Conservation (phyloP, 2,888 invertebrate genomes). For the Lydus trimaculatus region DNA sequence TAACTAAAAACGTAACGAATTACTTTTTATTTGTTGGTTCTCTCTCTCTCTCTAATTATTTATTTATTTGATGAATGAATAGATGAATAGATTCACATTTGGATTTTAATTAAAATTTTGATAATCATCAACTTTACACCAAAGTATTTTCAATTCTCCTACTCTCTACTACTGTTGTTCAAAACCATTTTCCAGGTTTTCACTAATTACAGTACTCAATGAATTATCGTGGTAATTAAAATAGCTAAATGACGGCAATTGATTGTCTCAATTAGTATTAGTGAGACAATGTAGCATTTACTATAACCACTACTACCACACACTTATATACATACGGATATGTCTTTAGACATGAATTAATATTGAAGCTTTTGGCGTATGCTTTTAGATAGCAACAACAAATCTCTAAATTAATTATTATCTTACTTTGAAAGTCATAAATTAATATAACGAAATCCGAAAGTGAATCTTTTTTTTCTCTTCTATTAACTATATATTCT, state of each 20-base stretch:
- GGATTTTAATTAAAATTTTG: constrained; percentile 32
- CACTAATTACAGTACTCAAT: constrained; percentile 44
- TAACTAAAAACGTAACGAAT: constrained; percentile 43
- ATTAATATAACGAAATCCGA: neutral
- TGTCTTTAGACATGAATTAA: constrained; percentile 45
- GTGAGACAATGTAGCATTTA: constrained; percentile 50
- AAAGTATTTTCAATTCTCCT: neutral
- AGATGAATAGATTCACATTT: constrained; percentile 29
- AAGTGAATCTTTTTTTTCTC: neutral
- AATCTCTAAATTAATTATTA: constrained; percentile 55
- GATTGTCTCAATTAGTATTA: constrained; percentile 55
- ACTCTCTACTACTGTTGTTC: neutral
- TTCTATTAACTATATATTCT: too few relatives aligned
- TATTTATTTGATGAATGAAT: constrained; percentile 27
- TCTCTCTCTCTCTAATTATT: neutral
- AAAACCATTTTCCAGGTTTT: neutral
- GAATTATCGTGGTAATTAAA: constrained; percentile 51
- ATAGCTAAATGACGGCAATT: constrained; percentile 55
- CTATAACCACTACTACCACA: constrained; percentile 36
- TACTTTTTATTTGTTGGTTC: constrained; percentile 44
- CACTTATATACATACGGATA: too few relatives aligned
- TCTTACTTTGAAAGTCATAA: constrained; percentile 27
- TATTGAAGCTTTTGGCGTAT: constrained; percentile 35
- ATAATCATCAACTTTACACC: neutral
- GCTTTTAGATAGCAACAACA: constrained; percentile 30